These are phyloP conservation scores for Dolichopus griseipennis DNA, from an alignment of 2,888 invertebrate genomes.

Conservation along the genomic window DNA sequence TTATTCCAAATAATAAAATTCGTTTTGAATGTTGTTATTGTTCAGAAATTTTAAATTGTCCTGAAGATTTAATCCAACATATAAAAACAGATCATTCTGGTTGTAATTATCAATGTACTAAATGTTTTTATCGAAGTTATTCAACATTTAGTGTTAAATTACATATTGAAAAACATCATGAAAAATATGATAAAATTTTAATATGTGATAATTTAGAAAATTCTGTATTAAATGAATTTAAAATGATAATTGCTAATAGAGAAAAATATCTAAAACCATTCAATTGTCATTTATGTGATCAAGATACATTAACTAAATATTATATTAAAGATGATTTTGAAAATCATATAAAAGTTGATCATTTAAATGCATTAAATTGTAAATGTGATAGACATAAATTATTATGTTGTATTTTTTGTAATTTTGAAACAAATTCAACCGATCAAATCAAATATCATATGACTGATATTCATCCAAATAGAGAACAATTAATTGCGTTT, in stretches of 20 bases:
- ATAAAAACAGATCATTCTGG: neutral
- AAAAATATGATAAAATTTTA: neutral
- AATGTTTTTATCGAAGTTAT: constrained; percentile 2
- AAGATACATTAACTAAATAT: neutral
- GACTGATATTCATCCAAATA: neutral
- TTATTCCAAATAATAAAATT: neutral
- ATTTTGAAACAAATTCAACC: neutral
- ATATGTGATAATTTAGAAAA: neutral
- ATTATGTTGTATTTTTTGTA: neutral
- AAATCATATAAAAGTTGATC: neutral
- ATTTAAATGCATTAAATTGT: neutral
- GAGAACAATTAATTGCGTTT: too few relatives aligned
- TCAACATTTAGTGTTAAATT: neutral
- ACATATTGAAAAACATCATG: neutral
- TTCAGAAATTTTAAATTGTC: neutral
- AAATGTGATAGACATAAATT: neutral
- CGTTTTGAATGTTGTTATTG: constrained; percentile 4
- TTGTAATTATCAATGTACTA: neutral
- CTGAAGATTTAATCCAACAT: neutral
- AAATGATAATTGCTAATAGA: neutral
- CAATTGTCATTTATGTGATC: neutral
- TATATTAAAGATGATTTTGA: neutral
- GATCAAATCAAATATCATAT: neutral
- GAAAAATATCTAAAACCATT: neutral
- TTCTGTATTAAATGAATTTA: neutral